These are phyloP conservation scores for Lasioglossum marginatum DNA, from an alignment of 2,888 invertebrate species.

Conservation along the genomic window DNA sequence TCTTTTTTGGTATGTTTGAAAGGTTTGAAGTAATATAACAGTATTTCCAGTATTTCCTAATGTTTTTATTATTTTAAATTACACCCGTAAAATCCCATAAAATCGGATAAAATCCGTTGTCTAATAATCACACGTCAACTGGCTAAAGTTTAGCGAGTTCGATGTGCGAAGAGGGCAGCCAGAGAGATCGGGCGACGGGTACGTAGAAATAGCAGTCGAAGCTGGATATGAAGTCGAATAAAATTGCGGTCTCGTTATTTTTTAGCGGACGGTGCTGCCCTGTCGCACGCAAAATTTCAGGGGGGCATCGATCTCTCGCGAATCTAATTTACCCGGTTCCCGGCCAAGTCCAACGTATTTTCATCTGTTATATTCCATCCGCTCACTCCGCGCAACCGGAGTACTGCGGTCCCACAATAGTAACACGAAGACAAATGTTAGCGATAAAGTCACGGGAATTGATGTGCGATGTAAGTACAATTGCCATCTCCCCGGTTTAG, in stretches of 20 bases:
- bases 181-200: background rate
- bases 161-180: background rate
- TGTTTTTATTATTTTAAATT: too few relatives aligned
- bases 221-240: background rate
- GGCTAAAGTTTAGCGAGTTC: background rate
- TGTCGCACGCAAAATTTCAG: slow-evolving; percentile 40
- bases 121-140: too few relatives aligned
- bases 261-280: slow-evolving; percentile 9
- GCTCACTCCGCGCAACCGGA: slow-evolving; percentile 61
- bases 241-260: slow-evolving; percentile 26
- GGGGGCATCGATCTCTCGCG: slow-evolving; percentile 56
- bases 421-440: slow-evolving; percentile 72
- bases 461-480: slow-evolving; percentile 67
- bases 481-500: slow-evolving; percentile 67
- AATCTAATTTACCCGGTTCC: slow-evolving; percentile 64
- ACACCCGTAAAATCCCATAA: too few relatives aligned
- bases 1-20: too few relatives aligned
- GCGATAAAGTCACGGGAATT: slow-evolving; percentile 73
- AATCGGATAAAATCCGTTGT: too few relatives aligned
- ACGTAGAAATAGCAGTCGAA: background rate
- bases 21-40: too few relatives aligned
- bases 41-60: too few relatives aligned
- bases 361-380: slow-evolving; percentile 64
- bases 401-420: slow-evolving; percentile 69
- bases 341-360: slow-evolving; percentile 57